Evolutionary conservation across 2,113 vertebrate species (phyloP).

Genomic region (Herpailurus yagouaroundi): DNA sequence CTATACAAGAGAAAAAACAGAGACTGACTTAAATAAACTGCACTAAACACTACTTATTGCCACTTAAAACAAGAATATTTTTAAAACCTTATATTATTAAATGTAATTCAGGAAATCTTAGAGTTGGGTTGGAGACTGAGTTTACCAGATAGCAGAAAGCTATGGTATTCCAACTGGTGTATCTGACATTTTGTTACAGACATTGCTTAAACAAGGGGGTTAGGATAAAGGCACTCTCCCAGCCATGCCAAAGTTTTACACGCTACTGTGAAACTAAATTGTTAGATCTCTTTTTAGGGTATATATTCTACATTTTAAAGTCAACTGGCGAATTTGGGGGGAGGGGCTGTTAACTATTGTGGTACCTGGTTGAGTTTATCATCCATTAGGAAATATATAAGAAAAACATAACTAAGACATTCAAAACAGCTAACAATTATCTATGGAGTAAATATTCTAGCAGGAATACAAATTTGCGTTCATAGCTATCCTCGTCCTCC

Average conservation of each 20-base stretch:
- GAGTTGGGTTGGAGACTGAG: neutral
- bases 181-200: neutral
- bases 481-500: neutral
- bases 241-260: neutral
- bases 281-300: neutral
- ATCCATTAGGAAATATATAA: neutral
- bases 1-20: neutral
- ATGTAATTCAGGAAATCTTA: neutral
- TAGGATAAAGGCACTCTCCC: neutral
- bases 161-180: neutral
- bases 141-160: neutral
- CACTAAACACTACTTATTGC: neutral
- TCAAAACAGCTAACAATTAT: neutral
- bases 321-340: neutral
- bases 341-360: neutral
- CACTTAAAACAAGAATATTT: neutral
- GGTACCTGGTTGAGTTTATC: neutral
- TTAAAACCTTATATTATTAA: neutral
- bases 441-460: neutral
- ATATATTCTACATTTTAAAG: neutral
- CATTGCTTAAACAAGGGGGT: neutral
- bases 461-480: neutral
- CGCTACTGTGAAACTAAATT: neutral
- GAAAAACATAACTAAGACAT: neutral
- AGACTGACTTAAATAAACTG: neutral